A percentile compares a stretch with the other conserved stretches of the same genome.
Evolutionary conservation across 2,888 invertebrate genomes (phyloP).

Genomic region (Mylabris sibirica): DNA sequence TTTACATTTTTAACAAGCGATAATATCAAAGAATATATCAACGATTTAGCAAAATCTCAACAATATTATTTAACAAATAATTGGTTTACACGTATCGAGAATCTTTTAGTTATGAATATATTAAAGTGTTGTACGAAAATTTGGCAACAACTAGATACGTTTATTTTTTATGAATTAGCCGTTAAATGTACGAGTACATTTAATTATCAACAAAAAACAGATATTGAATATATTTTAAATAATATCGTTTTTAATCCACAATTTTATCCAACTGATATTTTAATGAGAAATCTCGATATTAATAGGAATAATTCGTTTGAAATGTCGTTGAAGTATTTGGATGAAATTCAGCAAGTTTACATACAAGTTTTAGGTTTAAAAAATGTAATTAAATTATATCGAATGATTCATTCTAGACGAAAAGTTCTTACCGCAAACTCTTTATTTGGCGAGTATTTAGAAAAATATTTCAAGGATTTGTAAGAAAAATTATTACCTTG

Average conservation of each 20-base stretch:
- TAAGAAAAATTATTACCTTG: no score
- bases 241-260: conserved; percentile 69
- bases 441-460: no score
- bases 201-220: conserved; percentile 66
- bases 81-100: conserved; percentile 73
- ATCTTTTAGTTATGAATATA: conserved; percentile 65
- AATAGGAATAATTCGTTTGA: conserved; percentile 61
- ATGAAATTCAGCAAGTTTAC: conserved; percentile 55
- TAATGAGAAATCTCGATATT: conserved; percentile 65
- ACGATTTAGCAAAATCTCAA: conserved; percentile 53
- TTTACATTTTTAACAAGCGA: conserved; percentile 57
- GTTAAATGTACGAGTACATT: conserved; percentile 70
- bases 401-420: no score
- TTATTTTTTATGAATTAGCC: conserved; percentile 65
- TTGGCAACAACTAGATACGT: conserved; percentile 61
- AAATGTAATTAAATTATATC: conserved; percentile 45
- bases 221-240: conserved; percentile 67
- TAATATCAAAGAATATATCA: conserved; percentile 61
- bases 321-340: conserved; percentile 54
- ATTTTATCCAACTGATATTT: conserved; percentile 68
- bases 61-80: conserved; percentile 63
- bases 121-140: conserved; percentile 59
- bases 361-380: conserved; percentile 53
- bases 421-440: no score
- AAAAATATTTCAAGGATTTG: no score